Conservation (phyloP, 2,888 invertebrate genomes). For the Gymnoscelis rufifasciata region DNA sequence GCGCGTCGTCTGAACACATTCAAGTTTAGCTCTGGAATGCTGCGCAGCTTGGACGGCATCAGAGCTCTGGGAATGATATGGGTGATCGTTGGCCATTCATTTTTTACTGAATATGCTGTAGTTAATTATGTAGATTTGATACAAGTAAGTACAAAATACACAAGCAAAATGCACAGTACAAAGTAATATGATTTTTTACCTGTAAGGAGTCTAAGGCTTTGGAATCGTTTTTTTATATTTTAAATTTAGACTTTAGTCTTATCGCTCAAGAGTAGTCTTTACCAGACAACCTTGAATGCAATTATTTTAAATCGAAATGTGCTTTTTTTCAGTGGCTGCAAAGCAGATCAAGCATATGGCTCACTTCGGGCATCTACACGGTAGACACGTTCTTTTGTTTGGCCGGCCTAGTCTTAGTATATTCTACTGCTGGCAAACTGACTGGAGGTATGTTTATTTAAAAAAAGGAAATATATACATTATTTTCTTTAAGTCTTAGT, state of each 20-base stretch:
- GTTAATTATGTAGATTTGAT: conserved; percentile 22
- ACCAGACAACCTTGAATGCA: no score
- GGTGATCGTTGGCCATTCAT: conserved; percentile 63
- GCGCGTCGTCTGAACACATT: conserved; percentile 50
- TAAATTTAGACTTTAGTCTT: no score
- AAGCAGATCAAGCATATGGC: no score
- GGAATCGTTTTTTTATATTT: no score
- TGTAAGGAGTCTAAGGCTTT: no score
- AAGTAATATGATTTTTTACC: no score
- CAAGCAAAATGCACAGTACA: no score
- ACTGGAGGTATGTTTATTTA: conserved; percentile 43
- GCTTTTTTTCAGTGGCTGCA: conserved; percentile 27
- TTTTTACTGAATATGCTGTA: conserved; percentile 22
- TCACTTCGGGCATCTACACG: conserved; percentile 58
- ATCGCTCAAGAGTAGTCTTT: no score
- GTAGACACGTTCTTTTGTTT: conserved; percentile 82
- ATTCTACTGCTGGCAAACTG: conserved; percentile 50
- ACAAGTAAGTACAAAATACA: background rate
- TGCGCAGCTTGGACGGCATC: conserved; percentile 66
- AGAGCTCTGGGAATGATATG: conserved; percentile 64
- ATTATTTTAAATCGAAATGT: no score
- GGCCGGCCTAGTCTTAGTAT: conserved; percentile 52
- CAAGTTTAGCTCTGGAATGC: conserved; percentile 38
- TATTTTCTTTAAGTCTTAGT: no score
- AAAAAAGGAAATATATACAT: no score